Percentiles rank a stretch among this genome's conserved stretches.
phyloP scores from a whole-genome alignment of 1,140 invertebrate species.

The Vanessa tameamea region DNA sequence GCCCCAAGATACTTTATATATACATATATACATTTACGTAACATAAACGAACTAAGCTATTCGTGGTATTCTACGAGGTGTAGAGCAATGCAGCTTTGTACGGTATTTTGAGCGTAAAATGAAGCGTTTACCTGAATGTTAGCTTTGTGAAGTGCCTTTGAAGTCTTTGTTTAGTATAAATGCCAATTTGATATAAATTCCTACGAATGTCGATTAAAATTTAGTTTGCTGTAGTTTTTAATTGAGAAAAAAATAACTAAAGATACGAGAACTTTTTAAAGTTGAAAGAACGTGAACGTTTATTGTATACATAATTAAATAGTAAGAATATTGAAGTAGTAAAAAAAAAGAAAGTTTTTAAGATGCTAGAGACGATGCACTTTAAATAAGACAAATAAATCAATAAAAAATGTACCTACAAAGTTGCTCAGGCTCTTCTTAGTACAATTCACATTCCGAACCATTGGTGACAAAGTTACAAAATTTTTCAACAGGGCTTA shows the following conservation, averaged over 20 bases:
- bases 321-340: no score
- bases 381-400: no score
- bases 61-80: conserved; percentile 12
- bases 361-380: no score
- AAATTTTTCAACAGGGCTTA: no score
- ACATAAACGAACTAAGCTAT: neutral
- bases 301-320: no score
- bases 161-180: conserved; percentile 19
- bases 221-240: neutral
- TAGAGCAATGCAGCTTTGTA: conserved; percentile 6
- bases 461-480: no score
- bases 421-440: no score
- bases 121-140: conserved; percentile 19
- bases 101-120: conserved; percentile 23
- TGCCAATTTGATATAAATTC: neutral
- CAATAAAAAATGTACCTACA: no score
- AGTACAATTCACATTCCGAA: no score
- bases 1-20: no score
- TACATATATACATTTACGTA: neutral
- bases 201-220: neutral
- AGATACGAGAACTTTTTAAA: neutral
- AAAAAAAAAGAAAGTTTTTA: no score
- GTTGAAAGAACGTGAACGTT: neutral
- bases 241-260: neutral
- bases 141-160: conserved; percentile 16